A percentile compares a stretch with the other conserved stretches of the same genome.
These are phyloP conservation scores for Onychomys arenicola DNA, from an alignment of 2,797 vertebrate species.

Conservation along the genomic window DNA sequence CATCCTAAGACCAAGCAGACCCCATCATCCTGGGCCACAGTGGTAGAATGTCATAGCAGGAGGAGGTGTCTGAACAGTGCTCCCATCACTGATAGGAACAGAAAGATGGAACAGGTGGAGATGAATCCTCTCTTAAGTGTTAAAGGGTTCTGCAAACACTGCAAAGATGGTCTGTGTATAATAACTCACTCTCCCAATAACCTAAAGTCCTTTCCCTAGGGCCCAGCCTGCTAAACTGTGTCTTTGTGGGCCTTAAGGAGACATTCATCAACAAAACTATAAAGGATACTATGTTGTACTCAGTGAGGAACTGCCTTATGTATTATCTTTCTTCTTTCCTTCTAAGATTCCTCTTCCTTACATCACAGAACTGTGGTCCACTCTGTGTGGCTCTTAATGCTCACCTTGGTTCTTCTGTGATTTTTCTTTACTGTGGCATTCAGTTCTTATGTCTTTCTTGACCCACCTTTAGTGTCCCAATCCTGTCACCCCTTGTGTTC, in stretches of 20 bases:
- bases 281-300: background rate
- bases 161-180: background rate
- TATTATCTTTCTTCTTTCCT: background rate
- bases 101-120: background rate
- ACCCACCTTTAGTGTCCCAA: background rate
- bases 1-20: background rate
- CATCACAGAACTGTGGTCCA: background rate
- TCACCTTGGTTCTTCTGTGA: background rate
- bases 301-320: background rate
- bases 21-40: rapidly evolving
- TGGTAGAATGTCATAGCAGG: background rate
- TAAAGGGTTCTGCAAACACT: background rate
- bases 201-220: background rate
- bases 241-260: no score
- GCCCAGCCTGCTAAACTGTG: no score
- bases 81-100: background rate
- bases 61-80: background rate
- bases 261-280: background rate
- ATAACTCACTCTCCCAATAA: no score
- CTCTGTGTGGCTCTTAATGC: background rate
- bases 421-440: background rate
- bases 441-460: background rate
- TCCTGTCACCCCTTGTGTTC: background rate
- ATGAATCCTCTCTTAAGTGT: background rate
- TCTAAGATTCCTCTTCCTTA: background rate